These are phyloP conservation scores for Sarcophaga subvicina DNA, from an alignment of 2,888 invertebrate genomes.

Conservation along the genomic window DNA sequence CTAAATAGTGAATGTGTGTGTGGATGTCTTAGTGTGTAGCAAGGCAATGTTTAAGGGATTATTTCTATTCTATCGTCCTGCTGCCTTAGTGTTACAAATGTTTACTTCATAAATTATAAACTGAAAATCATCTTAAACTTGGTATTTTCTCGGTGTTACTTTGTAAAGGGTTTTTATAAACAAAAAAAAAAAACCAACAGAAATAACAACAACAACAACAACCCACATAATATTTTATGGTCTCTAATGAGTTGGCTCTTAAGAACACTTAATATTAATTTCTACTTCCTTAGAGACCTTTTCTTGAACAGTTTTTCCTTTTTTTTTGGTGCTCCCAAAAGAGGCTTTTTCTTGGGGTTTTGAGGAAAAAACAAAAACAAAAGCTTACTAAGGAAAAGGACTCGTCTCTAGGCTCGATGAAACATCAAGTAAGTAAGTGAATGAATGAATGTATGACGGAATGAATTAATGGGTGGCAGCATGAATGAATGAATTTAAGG, in stretches of 20 bases:
- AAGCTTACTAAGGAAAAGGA: too few species aligned
- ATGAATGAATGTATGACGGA: background rate
- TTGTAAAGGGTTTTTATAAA: conserved; percentile 35
- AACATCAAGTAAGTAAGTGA: background rate
- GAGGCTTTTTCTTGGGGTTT: background rate
- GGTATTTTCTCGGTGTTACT: conserved; percentile 7
- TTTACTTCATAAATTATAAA: conserved; percentile 63
- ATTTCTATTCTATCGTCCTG: background rate
- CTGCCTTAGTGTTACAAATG: conserved; percentile 32
- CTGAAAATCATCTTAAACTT: conserved; percentile 36
- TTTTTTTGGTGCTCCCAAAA: background rate
- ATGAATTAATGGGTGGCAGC: background rate
- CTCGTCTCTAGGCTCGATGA: background rate
- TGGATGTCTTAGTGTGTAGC: background rate
- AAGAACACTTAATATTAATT: conserved; percentile 68
- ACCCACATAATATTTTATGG: conserved; percentile 49
- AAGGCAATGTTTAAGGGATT: background rate
- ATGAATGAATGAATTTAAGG: conserved; percentile 25
- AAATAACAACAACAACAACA: conserved; percentile 15
- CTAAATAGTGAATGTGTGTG: background rate
- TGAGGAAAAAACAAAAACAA: background rate
- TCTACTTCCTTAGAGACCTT: conserved; percentile 58
- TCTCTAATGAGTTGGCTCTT: conserved; percentile 65
- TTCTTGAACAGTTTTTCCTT: conserved; percentile 30
- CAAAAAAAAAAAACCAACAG: conserved; percentile 16